phyloP scores from a whole-genome alignment of 2,888 invertebrate genomes.

The Lycocerus yunnanus region DNA sequence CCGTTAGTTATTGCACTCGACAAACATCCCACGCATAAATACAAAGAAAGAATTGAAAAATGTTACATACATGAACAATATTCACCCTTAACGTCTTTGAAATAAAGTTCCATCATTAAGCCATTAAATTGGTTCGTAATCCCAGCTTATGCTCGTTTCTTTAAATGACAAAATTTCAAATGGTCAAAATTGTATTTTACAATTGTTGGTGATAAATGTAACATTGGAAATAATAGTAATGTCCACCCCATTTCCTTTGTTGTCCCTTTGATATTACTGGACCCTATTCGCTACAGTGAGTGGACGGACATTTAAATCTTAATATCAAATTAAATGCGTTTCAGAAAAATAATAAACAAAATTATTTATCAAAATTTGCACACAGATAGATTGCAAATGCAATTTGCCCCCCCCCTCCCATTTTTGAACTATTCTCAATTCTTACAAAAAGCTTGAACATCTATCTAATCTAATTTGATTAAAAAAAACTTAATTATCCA shows the following conservation, averaged over 20 bases:
- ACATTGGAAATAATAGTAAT: constrained; percentile 36
- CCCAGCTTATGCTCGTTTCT: constrained; percentile 37
- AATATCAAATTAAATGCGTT: constrained; percentile 2
- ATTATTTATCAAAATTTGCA: not conserved
- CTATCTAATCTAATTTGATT: too few species aligned
- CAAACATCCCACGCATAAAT: constrained; percentile 36
- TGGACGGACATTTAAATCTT: constrained; percentile 16
- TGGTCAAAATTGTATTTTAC: constrained; percentile 37
- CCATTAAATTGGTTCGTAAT: constrained; percentile 37
- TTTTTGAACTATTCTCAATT: too few species aligned
- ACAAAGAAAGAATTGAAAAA: constrained; percentile 32
- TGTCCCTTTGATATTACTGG: constrained; percentile 24
- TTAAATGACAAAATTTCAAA: constrained; percentile 29
- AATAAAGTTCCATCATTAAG: constrained; percentile 26
- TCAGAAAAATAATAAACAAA: not conserved
- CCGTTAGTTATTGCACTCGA: constrained; percentile 23
- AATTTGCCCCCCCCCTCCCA: too few species aligned
- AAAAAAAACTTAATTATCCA: too few species aligned
- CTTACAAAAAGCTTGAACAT: too few species aligned
- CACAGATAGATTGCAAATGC: too few species aligned
- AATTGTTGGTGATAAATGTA: constrained; percentile 40
- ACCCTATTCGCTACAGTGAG: constrained; percentile 8
- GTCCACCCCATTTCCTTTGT: constrained; percentile 37
- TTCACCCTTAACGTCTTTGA: constrained; percentile 22
- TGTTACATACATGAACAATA: constrained; percentile 30